These are phyloP conservation scores for Sinohyriopsis cumingii DNA, from an alignment of 2,888 invertebrate genomes.

Conservation along the genomic window DNA sequence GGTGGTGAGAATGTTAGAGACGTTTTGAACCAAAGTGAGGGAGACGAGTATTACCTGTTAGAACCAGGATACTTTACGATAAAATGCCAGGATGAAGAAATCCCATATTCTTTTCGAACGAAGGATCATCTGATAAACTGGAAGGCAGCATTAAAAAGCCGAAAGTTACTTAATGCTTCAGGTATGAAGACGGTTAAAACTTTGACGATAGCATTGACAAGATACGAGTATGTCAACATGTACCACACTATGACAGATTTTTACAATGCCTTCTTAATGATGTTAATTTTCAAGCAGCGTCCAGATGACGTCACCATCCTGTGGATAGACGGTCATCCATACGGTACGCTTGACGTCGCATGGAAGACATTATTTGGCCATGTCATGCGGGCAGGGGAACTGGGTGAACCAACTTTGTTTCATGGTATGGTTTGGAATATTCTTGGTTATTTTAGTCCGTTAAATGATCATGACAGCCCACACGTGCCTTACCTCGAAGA, in stretches of 20 bases:
- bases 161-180: not conserved
- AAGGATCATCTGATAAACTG: conserved; percentile 43
- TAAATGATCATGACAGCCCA: conserved; percentile 50
- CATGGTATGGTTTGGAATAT: conserved; percentile 59
- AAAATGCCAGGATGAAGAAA: conserved; percentile 24
- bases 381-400: conserved; percentile 45
- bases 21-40: conserved; percentile 52
- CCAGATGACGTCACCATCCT: conserved; percentile 57
- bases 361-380: conserved; percentile 66
- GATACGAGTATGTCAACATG: conserved; percentile 65
- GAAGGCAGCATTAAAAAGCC: conserved; percentile 12
- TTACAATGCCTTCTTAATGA: conserved; percentile 61
- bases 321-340: conserved; percentile 67
- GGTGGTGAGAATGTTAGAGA: conserved; percentile 48
- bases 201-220: conserved; percentile 54
- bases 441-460: conserved; percentile 64
- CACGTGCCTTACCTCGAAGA: conserved; percentile 59
- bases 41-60: conserved; percentile 45
- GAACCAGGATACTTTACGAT: conserved; percentile 49
- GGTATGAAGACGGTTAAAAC: not conserved
- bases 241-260: conserved; percentile 67
- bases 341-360: conserved; percentile 58
- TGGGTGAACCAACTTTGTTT: conserved; percentile 43
- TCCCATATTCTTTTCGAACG: conserved; percentile 21
- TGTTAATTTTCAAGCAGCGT: conserved; percentile 42